Conservation (phyloP, 2,113 vertebrate genomes). For the Scatophagus argus region DNA sequence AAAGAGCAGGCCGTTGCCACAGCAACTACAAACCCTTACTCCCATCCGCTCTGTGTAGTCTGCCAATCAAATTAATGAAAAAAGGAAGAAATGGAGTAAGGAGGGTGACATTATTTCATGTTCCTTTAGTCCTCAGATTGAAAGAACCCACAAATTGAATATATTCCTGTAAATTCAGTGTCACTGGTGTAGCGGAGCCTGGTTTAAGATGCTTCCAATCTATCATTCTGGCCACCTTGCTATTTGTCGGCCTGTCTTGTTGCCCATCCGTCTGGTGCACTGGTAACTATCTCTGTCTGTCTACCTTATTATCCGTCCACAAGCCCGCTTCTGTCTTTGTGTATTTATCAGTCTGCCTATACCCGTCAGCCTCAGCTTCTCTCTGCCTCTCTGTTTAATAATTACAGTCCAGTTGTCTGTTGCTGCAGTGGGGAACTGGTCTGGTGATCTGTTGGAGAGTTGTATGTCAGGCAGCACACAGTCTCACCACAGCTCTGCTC, state of each 20-base stretch:
- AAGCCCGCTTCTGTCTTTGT: constrained; percentile 63
- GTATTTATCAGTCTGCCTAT: constrained; percentile 74
- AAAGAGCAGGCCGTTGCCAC: constrained; percentile 82
- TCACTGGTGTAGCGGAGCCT: constrained; percentile 7
- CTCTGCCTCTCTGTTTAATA: constrained; percentile 64
- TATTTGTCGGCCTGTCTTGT: constrained; percentile 77
- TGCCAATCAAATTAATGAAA: constrained; percentile 81
- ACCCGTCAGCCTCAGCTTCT: constrained; percentile 51
- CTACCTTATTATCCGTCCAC: constrained; percentile 77
- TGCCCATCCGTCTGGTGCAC: constrained; percentile 68
- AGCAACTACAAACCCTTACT: constrained; percentile 81
- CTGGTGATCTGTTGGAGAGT: constrained; percentile 45
- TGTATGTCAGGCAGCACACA: constrained; percentile 13
- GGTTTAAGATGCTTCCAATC: constrained; percentile 66
- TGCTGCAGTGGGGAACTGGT: constrained; percentile 48
- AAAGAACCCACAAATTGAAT: constrained; percentile 53
- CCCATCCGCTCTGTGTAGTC: constrained; percentile 69
- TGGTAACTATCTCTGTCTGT: constrained; percentile 74
- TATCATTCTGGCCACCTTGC: constrained; percentile 59
- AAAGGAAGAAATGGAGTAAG: constrained; percentile 44
- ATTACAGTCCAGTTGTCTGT: constrained; percentile 72
- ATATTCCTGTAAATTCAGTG: constrained; percentile 36
- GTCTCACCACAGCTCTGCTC: background rate
- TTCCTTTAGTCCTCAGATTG: constrained; percentile 14
- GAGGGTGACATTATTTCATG: constrained; percentile 36